Conservation (phyloP, 2,797 vertebrate genomes). For the Pipistrellus nathusii region DNA sequence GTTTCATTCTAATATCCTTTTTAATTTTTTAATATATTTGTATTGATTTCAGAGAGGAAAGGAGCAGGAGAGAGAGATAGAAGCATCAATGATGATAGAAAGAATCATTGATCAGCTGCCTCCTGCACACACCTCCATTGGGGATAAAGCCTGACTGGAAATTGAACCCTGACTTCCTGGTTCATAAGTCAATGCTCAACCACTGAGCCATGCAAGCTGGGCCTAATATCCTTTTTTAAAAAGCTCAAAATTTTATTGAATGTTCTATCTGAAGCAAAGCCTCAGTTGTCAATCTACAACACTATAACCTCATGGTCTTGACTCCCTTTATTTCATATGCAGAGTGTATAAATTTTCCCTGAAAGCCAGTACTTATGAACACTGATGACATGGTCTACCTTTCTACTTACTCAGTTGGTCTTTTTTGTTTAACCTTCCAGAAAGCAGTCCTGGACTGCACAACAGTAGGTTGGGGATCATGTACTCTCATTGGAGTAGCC, state of each 20-base stretch:
- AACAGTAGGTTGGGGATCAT: constrained; percentile 26
- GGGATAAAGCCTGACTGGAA: no score
- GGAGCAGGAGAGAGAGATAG: no score
- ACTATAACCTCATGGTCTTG: neutral
- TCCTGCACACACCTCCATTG: no score
- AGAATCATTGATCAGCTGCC: no score
- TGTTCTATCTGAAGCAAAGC: neutral
- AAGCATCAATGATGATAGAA: no score
- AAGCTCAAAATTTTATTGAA: neutral
- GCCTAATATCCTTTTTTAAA: neutral
- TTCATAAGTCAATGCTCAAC: no score
- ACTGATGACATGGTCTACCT: neutral
- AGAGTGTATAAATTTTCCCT: neutral
- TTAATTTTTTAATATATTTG: neutral
- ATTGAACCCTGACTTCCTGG: no score
- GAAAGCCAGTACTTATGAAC: neutral
- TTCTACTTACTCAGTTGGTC: neutral
- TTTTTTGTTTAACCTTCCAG: constrained; percentile 64
- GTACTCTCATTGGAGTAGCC: constrained; percentile 64
- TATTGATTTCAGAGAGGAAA: no score
- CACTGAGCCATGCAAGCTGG: no score
- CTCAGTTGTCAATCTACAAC: neutral
- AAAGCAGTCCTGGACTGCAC: constrained; percentile 65
- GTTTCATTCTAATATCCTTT: neutral
- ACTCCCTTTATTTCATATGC: neutral